A percentile compares a stretch with the other conserved stretches of the same genome.
phyloP scores from a whole-genome alignment of 2,888 invertebrate species.

The Conops quadrifasciatus region DNA sequence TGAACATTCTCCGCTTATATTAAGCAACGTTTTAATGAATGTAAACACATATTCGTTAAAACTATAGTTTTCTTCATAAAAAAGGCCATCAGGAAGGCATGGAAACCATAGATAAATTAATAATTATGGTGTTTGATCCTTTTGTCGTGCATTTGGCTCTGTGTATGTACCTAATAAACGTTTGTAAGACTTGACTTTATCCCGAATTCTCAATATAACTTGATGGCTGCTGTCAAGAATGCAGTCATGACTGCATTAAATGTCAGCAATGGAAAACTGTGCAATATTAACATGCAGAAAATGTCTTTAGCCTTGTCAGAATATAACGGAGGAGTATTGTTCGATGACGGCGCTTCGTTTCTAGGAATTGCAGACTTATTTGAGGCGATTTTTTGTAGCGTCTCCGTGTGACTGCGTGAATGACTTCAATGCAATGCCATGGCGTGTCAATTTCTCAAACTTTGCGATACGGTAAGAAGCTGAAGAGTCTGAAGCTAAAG shows the following conservation, averaged over 20 bases:
- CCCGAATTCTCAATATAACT: background rate
- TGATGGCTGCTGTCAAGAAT: too few species aligned
- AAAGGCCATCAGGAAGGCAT: too few species aligned
- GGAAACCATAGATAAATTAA: too few species aligned
- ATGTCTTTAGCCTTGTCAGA: background rate
- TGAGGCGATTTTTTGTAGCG: too few species aligned
- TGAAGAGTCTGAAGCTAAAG: background rate
- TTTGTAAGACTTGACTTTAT: background rate
- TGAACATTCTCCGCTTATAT: too few species aligned
- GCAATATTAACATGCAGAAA: background rate
- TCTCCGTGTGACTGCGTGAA: background rate
- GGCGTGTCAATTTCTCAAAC: too few species aligned
- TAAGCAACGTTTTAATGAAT: too few species aligned
- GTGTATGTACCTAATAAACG: background rate
- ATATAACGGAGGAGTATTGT: background rate
- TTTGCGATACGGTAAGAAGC: background rate
- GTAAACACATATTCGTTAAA: too few species aligned
- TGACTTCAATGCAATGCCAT: background rate
- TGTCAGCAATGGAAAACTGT: constrained; percentile 8
- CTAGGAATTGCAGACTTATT: background rate
- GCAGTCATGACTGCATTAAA: background rate
- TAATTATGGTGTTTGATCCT: too few species aligned
- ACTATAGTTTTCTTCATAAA: too few species aligned
- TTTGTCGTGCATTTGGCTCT: too few species aligned
- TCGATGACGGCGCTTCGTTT: background rate